A percentile compares a stretch with the other conserved stretches of the same genome.
Conservation (phyloP, 2,888 invertebrate genomes). For the Pollenia angustigena region DNA sequence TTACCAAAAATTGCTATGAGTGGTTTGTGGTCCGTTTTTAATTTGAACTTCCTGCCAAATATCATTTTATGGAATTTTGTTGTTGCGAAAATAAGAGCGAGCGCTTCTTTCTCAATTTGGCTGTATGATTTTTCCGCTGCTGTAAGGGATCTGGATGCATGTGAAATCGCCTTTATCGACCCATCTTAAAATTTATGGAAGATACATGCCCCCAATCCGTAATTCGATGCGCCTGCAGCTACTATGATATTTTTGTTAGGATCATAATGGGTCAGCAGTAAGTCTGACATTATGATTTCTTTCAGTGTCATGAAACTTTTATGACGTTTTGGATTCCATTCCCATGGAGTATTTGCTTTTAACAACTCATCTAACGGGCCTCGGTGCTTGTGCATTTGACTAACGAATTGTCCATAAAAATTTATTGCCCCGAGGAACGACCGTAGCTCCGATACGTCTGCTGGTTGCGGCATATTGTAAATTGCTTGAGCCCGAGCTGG, state of each 20-base stretch:
- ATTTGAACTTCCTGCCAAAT: slow-evolving; percentile 37
- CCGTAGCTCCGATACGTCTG: too few relatives aligned
- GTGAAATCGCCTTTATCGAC: slow-evolving; percentile 77
- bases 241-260: too few relatives aligned
- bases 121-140: slow-evolving; percentile 76
- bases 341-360: slow-evolving; percentile 32
- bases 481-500: slow-evolving; percentile 58
- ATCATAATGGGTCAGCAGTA: too few relatives aligned
- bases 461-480: too few relatives aligned
- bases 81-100: too few relatives aligned
- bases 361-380: slow-evolving; percentile 62
- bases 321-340: slow-evolving; percentile 40
- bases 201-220: too few relatives aligned
- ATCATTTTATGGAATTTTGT: slow-evolving; percentile 67
- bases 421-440: too few relatives aligned
- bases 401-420: slow-evolving; percentile 2
- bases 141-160: slow-evolving; percentile 71
- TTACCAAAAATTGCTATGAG: slow-evolving; percentile 13
- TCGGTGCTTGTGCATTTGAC: slow-evolving; percentile 43
- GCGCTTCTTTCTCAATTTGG: slow-evolving; percentile 68
- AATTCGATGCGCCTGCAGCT: too few relatives aligned
- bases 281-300: too few relatives aligned
- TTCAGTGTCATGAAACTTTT: slow-evolving; percentile 20
- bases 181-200: slow-evolving; percentile 72
- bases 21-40: slow-evolving; percentile 32